A percentile compares a stretch with the other conserved stretches of the same genome.
Conservation (phyloP, 2,113 vertebrate genomes). For the Athene noctua region DNA sequence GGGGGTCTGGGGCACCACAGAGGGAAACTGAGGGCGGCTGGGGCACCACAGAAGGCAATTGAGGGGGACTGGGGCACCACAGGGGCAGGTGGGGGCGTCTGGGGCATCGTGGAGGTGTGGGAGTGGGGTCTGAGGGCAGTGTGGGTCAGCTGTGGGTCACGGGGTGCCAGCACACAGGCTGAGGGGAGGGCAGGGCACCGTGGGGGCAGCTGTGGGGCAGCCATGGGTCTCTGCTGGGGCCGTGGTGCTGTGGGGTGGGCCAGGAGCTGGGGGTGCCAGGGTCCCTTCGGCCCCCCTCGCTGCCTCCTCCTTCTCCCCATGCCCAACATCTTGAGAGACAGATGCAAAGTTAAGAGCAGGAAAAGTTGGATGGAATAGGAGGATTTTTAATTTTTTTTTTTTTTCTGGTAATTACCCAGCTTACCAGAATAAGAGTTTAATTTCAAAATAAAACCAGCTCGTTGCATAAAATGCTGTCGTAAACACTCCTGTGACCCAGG, state of each 20-base stretch:
- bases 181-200: not conserved
- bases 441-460: not conserved
- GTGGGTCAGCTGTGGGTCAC: not conserved
- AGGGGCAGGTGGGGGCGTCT: not conserved
- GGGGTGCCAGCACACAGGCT: not conserved
- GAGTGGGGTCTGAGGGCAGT: too few species aligned
- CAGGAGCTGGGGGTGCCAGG: accelerated
- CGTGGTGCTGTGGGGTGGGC: not conserved
- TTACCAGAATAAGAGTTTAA: not conserved
- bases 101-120: too few species aligned
- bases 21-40: not conserved
- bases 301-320: accelerated
- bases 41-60: not conserved
- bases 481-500: not conserved
- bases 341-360: too few species aligned
- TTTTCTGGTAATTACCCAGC: too few species aligned
- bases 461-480: not conserved
- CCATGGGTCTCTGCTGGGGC: not conserved
- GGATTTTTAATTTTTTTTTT: too few species aligned
- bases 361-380: not conserved
- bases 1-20: too few species aligned
- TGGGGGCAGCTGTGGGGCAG: not conserved
- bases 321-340: not conserved
- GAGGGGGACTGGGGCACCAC: not conserved
- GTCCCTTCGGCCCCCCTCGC: not conserved